A percentile compares a stretch with the other conserved stretches of the same genome.
These are phyloP conservation scores for Rhegmatorhina hoffmannsi DNA, from an alignment of 2,113 vertebrate species.

Conservation along the genomic window DNA sequence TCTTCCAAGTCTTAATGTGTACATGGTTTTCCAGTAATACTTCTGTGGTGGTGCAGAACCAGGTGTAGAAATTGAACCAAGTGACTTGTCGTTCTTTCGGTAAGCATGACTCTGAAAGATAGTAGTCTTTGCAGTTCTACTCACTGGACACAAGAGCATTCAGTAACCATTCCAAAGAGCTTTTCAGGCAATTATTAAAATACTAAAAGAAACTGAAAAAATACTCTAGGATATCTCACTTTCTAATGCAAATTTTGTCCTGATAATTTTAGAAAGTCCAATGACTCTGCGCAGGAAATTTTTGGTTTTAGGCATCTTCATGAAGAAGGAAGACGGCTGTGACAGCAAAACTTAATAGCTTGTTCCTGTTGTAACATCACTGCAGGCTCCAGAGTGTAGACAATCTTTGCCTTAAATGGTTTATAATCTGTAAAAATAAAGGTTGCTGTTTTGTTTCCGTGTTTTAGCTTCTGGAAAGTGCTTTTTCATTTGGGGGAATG, in stretches of 20 bases:
- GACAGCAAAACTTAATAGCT: not conserved
- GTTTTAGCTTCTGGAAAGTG: not conserved
- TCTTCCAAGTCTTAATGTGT: not conserved
- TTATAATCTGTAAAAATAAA: not conserved
- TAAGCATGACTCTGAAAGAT: accelerated
- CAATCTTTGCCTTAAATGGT: not conserved
- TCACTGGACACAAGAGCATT: not conserved
- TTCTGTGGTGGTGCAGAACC: not conserved
- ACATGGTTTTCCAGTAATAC: not conserved
- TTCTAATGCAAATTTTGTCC: not conserved
- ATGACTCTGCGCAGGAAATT: not conserved
- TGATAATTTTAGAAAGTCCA: not conserved
- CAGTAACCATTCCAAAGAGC: not conserved
- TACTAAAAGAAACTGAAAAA: not conserved
- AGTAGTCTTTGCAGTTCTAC: not conserved
- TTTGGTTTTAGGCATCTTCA: not conserved
- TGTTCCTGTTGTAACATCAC: not conserved
- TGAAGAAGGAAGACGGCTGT: not conserved
- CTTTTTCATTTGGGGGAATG: not conserved
- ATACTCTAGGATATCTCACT: not conserved
- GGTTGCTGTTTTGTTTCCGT: not conserved
- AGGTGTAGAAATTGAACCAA: not conserved
- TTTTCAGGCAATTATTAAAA: not conserved
- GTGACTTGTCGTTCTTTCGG: accelerated
- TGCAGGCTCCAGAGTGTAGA: not conserved